Evolutionary conservation across 2,113 vertebrate species (phyloP).

Genomic region (Poeciliopsis occidentalis): DNA sequence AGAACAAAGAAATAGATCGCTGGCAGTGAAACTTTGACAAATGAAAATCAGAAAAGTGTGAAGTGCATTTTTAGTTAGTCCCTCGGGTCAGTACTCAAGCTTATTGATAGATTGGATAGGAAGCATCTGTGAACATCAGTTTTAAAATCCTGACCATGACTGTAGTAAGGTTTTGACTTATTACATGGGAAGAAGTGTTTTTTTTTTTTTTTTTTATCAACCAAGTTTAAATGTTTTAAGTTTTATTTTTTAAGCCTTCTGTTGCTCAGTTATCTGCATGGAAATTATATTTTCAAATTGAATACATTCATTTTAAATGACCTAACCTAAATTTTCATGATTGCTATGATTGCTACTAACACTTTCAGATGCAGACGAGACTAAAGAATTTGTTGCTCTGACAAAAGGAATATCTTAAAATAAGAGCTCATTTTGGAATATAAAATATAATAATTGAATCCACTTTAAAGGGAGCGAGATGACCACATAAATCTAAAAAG

Average conservation of each 20-base stretch:
- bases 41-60: background rate
- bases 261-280: too few species aligned
- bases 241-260: too few species aligned
- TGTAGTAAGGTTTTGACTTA: background rate
- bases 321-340: too few species aligned
- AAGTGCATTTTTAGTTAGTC: background rate
- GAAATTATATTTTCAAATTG: too few species aligned
- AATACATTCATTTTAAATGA: too few species aligned
- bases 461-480: background rate
- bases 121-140: background rate
- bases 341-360: background rate
- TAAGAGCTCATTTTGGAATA: background rate
- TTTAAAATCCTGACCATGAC: background rate
- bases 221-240: too few species aligned
- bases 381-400: too few species aligned
- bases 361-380: background rate
- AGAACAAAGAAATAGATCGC: background rate
- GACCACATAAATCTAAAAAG: background rate
- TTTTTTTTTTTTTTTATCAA: too few species aligned
- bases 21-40: background rate
- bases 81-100: background rate
- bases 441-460: background rate
- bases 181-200: too few species aligned
- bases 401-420: background rate
- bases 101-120: background rate